Percentiles rank a stretch among this genome's conserved stretches.
phyloP scores from a whole-genome alignment of 2,113 vertebrate genomes.

The Shinisaurus crocodilurus region DNA sequence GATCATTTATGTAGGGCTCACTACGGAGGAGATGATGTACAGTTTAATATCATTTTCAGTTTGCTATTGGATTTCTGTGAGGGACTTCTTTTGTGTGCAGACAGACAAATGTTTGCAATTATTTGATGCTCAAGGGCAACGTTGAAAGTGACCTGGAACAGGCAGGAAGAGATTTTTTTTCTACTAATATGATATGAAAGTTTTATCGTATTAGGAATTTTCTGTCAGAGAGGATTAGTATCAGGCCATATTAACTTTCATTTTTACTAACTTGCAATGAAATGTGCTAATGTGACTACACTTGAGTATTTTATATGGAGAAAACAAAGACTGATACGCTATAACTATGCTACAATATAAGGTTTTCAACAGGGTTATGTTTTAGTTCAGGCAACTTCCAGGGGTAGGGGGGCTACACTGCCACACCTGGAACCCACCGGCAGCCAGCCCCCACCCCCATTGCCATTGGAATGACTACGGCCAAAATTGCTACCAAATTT shows the following conservation, averaged over 20 bases:
- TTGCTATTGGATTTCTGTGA: constrained; percentile 46
- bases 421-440: no score
- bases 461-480: no score
- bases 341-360: constrained; percentile 61
- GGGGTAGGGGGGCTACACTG: no score
- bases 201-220: constrained; percentile 80
- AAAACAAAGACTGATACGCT: constrained; percentile 48
- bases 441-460: no score
- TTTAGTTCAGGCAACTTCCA: background rate
- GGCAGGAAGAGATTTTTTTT: constrained; percentile 72
- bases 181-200: constrained; percentile 77
- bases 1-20: background rate
- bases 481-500: no score
- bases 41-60: constrained; percentile 28
- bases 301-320: constrained; percentile 46
- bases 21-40: background rate
- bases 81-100: constrained; percentile 47
- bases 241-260: constrained; percentile 72
- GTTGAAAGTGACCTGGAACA: constrained; percentile 73
- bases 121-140: constrained; percentile 61
- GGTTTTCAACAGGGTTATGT: constrained; percentile 57
- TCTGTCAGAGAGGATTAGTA: constrained; percentile 76
- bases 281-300: constrained; percentile 74
- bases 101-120: constrained; percentile 65
- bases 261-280: constrained; percentile 75